Percentiles rank a stretch among this genome's conserved stretches.
Evolutionary conservation across 2,888 invertebrate genomes (phyloP).

Genomic region (Amitus sp.): DNA sequence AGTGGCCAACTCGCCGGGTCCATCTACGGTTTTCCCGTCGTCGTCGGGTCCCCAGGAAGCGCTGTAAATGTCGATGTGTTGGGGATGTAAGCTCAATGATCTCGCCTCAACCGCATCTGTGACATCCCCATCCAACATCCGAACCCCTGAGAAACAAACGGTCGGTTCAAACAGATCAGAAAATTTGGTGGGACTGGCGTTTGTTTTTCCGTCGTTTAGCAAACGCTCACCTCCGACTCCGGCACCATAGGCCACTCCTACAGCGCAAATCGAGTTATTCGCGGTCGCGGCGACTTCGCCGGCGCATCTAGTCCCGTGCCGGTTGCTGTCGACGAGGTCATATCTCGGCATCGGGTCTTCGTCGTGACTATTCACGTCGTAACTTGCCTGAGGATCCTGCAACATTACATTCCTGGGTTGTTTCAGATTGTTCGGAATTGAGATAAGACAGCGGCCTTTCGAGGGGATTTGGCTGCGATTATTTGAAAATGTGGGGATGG

Average conservation of each 20-base stretch:
- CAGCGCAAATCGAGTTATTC: conserved; percentile 95
- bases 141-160: no score
- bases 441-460: no score
- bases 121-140: conserved; percentile 98
- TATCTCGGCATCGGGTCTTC: conserved; percentile 97
- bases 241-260: conserved; percentile 96
- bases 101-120: conserved; percentile 98
- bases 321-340: conserved; percentile 95
- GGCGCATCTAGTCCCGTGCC: conserved; percentile 94
- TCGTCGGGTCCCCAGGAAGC: conserved; percentile 99
- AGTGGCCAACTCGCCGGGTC: conserved; percentile 94
- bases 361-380: conserved; percentile 97
- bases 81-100: conserved; percentile 91
- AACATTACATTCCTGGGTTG: conserved; percentile 27
- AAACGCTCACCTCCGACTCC: conserved; percentile 82
- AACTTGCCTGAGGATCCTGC: conserved; percentile 94
- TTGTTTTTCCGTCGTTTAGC: no score
- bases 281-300: conserved; percentile 98
- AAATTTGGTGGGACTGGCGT: no score
- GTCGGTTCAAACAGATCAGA: no score
- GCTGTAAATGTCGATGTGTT: conserved; percentile 98
- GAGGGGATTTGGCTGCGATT: no score
- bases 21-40: conserved; percentile 97
- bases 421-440: no score
- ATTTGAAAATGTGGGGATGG: no score